Evolutionary conservation across 1,140 invertebrate species (phyloP), one percentile per base, ranked within the genome.

Genomic region (Drosophila busckii): DNA sequence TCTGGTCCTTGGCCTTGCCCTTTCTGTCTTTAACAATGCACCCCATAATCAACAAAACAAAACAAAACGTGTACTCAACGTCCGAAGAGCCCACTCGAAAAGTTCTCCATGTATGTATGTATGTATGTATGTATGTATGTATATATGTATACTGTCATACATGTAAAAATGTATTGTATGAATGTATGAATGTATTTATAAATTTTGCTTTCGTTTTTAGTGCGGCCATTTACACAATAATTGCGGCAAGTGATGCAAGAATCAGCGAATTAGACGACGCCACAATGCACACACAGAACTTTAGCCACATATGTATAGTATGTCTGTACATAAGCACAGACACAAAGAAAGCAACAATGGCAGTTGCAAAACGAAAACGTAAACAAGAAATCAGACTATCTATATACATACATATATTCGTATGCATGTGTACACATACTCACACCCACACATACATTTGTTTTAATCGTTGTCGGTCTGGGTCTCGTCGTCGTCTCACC

Each of bases 181-280:
- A 19, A n/a, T 20, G n/a, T 34, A 2, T 34, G 31, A 12, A 13
- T 16, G 13, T 3, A 0, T 23, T 12, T 34, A 34, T 34, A 20
- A 23, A 46, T 19, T 15, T 73, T 80, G 69, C 73, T 78, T 80
- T 80, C 75, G 38, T 78, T 78, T 76, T 75, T 75, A 76, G 44
- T 50, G 28, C 56, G 13, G 28, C 41, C 42, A 73, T 73, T 75
- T 76, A 56, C 61, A 82, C 75, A 82, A 82, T 66, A 60, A 82
- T 82, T 76, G 75, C 65, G 55, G 38, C 60, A 44, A 80, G 76
- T 82, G 76, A 82, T 82, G 75, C 75, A 82, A 83, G 75, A 82
- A 75, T 83, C 32, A 45, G 41, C 49, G 53, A 55, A 59, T 69
- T 70, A 82, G 70, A 62, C 25, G 70, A 59, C 26, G 38, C 45